These are phyloP conservation scores for Pygoscelis adeliae DNA, from an alignment of 2,113 vertebrate species.

Conservation along the genomic window DNA sequence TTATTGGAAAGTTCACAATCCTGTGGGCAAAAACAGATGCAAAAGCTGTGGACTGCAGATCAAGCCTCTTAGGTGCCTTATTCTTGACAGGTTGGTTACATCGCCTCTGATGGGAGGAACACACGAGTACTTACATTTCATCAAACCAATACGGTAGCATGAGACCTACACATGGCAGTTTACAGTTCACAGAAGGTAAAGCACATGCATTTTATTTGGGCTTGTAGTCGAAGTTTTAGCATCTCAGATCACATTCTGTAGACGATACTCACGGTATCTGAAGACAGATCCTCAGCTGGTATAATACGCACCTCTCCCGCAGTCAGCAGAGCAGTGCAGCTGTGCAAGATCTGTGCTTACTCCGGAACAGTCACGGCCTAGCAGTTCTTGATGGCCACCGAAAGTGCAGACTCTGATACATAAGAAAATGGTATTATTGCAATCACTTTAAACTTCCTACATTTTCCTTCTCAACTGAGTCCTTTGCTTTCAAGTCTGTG, in stretches of 20 bases:
- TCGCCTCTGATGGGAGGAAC: neutral
- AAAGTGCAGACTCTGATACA: neutral
- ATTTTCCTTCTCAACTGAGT: neutral
- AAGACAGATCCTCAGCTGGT: neutral
- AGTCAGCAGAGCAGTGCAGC: neutral
- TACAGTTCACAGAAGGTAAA: neutral
- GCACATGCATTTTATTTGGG: neutral
- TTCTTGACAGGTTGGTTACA: neutral
- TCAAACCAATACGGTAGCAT: fast-evolving
- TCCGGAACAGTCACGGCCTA: neutral
- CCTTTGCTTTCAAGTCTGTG: neutral
- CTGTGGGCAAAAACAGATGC: neutral
- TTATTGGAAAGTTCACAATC: neutral
- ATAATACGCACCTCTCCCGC: neutral
- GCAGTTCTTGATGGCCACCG: neutral
- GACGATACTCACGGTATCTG: neutral
- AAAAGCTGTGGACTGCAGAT: neutral
- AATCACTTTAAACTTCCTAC: neutral
- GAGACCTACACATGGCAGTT: neutral
- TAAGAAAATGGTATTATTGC: neutral
- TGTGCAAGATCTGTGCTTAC: neutral
- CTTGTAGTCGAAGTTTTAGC: neutral
- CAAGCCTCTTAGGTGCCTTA: neutral
- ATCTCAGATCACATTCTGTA: neutral
- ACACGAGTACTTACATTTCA: fast-evolving